Conservation (phyloP, 2,113 vertebrate genomes). For the Oreochromis spilurus region DNA sequence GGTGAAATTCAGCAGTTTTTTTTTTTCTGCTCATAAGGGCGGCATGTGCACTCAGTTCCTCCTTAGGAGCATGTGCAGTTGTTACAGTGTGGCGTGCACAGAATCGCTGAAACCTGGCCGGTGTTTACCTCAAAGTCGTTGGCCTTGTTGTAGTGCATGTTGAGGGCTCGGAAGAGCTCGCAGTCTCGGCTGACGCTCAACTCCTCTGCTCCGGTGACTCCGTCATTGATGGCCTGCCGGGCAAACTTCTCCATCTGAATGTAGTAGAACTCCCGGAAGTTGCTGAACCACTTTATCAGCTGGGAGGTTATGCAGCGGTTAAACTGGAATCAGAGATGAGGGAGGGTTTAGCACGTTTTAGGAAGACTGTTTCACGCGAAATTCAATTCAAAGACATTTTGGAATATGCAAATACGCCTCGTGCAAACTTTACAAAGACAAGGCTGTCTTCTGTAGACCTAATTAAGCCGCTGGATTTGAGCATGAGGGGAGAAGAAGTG, state of each 20-base stretch:
- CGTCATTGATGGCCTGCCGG: slow-evolving; percentile 94
- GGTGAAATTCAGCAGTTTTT: not conserved
- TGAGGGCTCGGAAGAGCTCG: slow-evolving; percentile 95
- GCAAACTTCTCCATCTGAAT: slow-evolving; percentile 99
- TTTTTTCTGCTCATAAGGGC: not conserved
- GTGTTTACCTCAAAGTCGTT: slow-evolving; percentile 95
- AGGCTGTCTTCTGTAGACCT: not conserved
- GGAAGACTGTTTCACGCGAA: not conserved
- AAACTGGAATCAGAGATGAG: slow-evolving; percentile 79
- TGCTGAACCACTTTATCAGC: slow-evolving; percentile 99
- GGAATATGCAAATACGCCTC: slow-evolving; percentile 56
- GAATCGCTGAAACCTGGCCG: not conserved
- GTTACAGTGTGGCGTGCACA: not conserved
- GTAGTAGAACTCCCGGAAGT: slow-evolving; percentile 99
- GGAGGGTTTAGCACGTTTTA: not conserved
- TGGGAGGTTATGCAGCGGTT: slow-evolving; percentile 99
- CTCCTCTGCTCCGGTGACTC: slow-evolving; percentile 87
- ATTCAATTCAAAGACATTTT: not conserved
- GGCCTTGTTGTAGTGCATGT: slow-evolving; percentile 99
- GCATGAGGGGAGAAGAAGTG: slow-evolving; percentile 24
- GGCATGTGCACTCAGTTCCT: not conserved
- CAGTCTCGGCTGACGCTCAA: slow-evolving; percentile 92
- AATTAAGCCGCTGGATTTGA: slow-evolving; percentile 70
- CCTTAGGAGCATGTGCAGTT: not conserved
- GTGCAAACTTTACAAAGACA: not conserved